Base-by-base conservation (phyloP, 2,888 invertebrate species). In the Allophyes oxyacanthae region DNA sequence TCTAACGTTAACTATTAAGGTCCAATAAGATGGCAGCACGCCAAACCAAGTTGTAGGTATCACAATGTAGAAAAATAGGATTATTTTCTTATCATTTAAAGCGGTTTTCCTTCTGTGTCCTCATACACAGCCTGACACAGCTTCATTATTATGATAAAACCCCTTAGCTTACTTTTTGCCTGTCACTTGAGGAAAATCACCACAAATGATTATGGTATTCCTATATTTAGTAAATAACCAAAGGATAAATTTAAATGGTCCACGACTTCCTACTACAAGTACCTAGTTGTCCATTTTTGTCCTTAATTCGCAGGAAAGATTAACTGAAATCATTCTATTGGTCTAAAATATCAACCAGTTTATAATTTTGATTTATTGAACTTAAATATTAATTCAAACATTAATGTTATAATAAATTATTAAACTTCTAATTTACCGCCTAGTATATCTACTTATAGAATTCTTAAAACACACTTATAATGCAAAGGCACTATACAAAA, bases 1-100 rank as follows among this genome's bases (percentile, higher is more conserved):
- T 65, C 55, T 82, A 78, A 51, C 11, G 3, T 67, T 7, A 5
- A 43, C 40, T 30, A 59, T 15, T 77, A 78, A 72, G 64, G 59
- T 59, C 53, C 46, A 63, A 42, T 59, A 46, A 33, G 38, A 50
- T 64, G 64, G 71, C 75, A 65, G 32, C 25, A 50, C 20, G 42
- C 63, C 54, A 46, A 48, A 45, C 41, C 13, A 10, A 34, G 5
- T 46, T 34, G 32, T n/a, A 41, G 55, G 45, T 58, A 67, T 57
- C 56, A 52, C 50, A 58, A 20, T 44, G 48, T 45, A 42, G 1
- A n/a, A n/a, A n/a, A 40, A 41, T 2, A 55, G 45, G 49, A 67
- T 70, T 62, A 54, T 67, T 48, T 50, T 53, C 61, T 73, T 75
- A 71, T 76, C 74, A 67, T 33, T 6, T 40, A 30, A 50, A 40